A percentile compares a stretch with the other conserved stretches of the same genome.
These are phyloP conservation scores for Hipposideros armiger DNA, from an alignment of 2,113 vertebrate species.

Conservation along the genomic window DNA sequence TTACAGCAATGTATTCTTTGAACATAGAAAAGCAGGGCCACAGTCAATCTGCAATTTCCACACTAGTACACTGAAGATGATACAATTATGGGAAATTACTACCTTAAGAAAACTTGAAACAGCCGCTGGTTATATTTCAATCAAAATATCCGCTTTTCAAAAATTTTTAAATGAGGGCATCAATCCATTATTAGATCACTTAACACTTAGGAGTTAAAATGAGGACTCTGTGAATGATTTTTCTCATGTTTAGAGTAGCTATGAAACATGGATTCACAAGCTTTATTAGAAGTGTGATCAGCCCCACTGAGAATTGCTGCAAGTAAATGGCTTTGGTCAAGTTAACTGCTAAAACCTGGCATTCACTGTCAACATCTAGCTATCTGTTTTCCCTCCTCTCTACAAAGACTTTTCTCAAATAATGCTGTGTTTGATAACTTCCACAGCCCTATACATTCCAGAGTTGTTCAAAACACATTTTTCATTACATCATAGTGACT, in stretches of 20 bases:
- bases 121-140: conserved; percentile 47
- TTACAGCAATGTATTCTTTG: conserved; percentile 54
- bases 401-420: conserved; percentile 25
- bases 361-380: conserved; percentile 46
- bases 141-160: conserved; percentile 66
- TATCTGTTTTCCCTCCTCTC: neutral
- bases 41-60: conserved; percentile 55
- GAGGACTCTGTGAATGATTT: conserved; percentile 52
- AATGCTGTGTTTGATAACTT: conserved; percentile 61
- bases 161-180: conserved; percentile 59
- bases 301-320: conserved; percentile 58
- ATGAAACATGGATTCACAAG: conserved; percentile 58
- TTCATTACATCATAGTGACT: conserved; percentile 30
- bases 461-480: conserved; percentile 52
- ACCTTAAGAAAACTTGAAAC: conserved; percentile 66
- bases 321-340: conserved; percentile 62
- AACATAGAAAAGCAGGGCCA: conserved; percentile 30
- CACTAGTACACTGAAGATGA: neutral
- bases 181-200: conserved; percentile 44
- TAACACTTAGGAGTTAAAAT: conserved; percentile 55
- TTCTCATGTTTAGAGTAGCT: conserved; percentile 58
- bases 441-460: neutral
- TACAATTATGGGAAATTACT: conserved; percentile 56
- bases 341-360: conserved; percentile 54
- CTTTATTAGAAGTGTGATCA: conserved; percentile 68